Base-by-base conservation (phyloP, 2,888 invertebrate genomes). In the Tanytarsus gracilentus region DNA sequence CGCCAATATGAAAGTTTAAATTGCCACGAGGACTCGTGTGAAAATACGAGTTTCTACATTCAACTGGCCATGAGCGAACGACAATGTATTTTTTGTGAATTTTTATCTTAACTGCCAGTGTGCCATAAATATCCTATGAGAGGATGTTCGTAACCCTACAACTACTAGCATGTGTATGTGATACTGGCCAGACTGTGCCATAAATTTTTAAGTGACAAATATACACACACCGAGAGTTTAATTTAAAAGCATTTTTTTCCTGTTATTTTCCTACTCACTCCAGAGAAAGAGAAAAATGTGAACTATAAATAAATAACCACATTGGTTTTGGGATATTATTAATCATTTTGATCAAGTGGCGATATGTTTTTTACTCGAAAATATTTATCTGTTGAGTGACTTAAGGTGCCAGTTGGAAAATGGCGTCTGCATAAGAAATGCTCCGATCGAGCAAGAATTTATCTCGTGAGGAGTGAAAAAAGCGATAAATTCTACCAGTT, bases 171-270 rank as follows among this genome's bases (percentile, higher is more conserved):
- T 23, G 23, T 44, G 21, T 40, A 27, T 56, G 14, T 40, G 55
- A 56, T 56, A 56, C 55, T 40, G 40, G 40, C 55, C 40, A 56
- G 58, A 49, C 48, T 49, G 16, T 18, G 49, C 18, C 29, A 59
- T 49, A 59, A 59, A 59, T 49, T 30, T 48, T 49, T 49, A 49
- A 59, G 58, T 59, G 48, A 48, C 58, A 59, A 59, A 59, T 49
- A 59, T 59, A 59, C 56, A 56, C 58, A 18, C n/a, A n/a, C n/a
- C n/a, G n/a, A n/a, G 18, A 59, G 58, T 59, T 56, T 56, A 56
- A 26, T 40, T 56, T 56, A 56, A 56, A 56, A 56, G 39, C 33
- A 36, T 56, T 39, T n/a, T n/a, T 56, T 56, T 56, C 55, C 55
- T 56, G 39, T 40, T 53, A 4, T 51, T 30, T 11, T 33, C 33